Evolutionary conservation across 2,113 vertebrate genomes (phyloP).

Genomic region (Centropristis striata): DNA sequence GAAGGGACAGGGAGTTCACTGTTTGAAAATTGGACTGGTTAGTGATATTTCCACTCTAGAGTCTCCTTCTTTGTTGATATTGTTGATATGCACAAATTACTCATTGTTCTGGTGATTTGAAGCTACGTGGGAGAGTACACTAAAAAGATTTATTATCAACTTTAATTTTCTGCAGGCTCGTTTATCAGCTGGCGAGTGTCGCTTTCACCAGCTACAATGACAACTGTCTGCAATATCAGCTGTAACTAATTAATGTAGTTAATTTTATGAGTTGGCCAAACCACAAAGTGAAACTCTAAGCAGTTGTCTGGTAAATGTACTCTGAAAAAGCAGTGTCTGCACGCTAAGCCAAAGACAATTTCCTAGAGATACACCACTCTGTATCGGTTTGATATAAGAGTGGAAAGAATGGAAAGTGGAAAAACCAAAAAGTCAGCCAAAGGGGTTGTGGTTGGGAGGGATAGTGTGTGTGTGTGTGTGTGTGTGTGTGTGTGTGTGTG

Average conservation of each 20-base stretch:
- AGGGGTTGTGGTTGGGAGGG: slow-evolving; percentile 24
- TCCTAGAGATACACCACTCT: slow-evolving; percentile 38
- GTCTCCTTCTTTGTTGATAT: slow-evolving; percentile 44
- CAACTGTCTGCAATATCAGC: slow-evolving; percentile 34
- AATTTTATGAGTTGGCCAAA: slow-evolving; percentile 40
- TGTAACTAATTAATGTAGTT: slow-evolving; percentile 44
- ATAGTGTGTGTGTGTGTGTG: neutral
- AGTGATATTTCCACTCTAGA: slow-evolving; percentile 43
- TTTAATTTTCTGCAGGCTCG: slow-evolving; percentile 5
- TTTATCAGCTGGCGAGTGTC: slow-evolving; percentile 10
- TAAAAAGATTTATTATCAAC: slow-evolving; percentile 9
- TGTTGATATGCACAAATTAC: slow-evolving; percentile 49
- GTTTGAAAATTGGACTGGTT: slow-evolving; percentile 62
- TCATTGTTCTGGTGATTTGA: slow-evolving; percentile 19
- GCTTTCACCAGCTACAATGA: slow-evolving; percentile 1
- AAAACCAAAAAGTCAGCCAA: slow-evolving; percentile 57
- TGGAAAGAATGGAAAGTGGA: slow-evolving; percentile 58
- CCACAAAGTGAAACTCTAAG: slow-evolving; percentile 40
- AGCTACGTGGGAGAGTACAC: slow-evolving; percentile 6
- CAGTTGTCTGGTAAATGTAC: slow-evolving; percentile 47
- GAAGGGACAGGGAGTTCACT: slow-evolving; percentile 56
- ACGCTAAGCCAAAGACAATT: slow-evolving; percentile 40
- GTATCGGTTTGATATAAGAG: slow-evolving; percentile 52
- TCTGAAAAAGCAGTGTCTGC: slow-evolving; percentile 26
- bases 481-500: neutral